Evolutionary conservation across 2,888 invertebrate species (phyloP), one percentile per base, ranked within the genome.

Genomic region (Drosophila suboccidentalis): DNA sequence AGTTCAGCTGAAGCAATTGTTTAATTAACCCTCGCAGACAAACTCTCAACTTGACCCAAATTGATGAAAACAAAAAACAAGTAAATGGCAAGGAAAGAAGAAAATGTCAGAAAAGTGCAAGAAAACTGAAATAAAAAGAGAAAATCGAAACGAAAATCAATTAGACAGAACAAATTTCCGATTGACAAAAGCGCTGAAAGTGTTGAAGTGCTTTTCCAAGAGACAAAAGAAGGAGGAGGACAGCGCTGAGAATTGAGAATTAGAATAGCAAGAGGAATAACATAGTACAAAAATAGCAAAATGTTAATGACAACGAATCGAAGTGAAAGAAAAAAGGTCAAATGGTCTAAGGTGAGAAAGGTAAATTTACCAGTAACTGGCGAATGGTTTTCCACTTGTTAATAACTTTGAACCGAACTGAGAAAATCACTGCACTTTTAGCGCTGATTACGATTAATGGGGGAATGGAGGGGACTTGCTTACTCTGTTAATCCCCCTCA

Each of bases 141-240:
- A 47, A 53, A 50, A 41, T 46, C 11, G 32, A 51, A 46, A 34
- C 22, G 62, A 36, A 75, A 77, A 72, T 71, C 75, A 80, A 77
- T 80, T 69, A 75, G 54, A 53, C 38, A 44, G 26, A 62, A 66
- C 53, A 47, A 63, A 63, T 74, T 62, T 68, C 29, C 46, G 64
- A 61, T 49, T 65, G 50, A 38, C 15, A 8, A 26, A 17, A 34
- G 38, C 36, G 32, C 15, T 6, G 17, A 32, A 60, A 43, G 15
- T 34, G 53, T 47, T 38, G 11, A 47, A 46, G 17, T 10, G 32
- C n/a, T n/a, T 36, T 19, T 70, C 39, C 46, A 17, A 10, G 39
- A 17, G 29, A 44, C 66, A 54, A 57, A 17, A 55, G 46, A 69
- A 65, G n/a, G 10, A 9, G 11, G 19, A 39, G 10, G 3, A 15